These are phyloP conservation scores for Periophthalmus modestus DNA, from an alignment of 2,113 vertebrate genomes.

Conservation along the genomic window DNA sequence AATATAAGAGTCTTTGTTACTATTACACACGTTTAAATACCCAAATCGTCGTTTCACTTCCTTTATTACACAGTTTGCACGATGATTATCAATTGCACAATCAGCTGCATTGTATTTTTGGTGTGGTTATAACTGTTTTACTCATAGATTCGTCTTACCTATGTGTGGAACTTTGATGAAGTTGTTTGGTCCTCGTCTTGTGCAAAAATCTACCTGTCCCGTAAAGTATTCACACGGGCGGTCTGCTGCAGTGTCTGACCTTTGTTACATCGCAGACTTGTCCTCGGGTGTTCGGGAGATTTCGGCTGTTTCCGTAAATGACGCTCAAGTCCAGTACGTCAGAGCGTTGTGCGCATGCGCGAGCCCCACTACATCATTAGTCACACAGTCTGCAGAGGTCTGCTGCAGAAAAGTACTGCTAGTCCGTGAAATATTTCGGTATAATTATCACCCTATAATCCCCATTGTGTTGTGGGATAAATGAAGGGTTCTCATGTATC, in stretches of 20 bases:
- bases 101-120: background rate
- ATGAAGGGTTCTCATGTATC: too few relatives aligned
- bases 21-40: background rate
- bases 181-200: constrained; percentile 11
- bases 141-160: constrained; percentile 41
- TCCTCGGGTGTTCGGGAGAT: constrained; percentile 38
- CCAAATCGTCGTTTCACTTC: background rate
- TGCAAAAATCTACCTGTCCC: too few relatives aligned
- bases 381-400: constrained; percentile 1
- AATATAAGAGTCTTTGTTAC: constrained; percentile 1
- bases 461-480: too few relatives aligned
- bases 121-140: background rate
- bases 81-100: background rate
- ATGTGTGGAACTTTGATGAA: background rate
- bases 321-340: constrained; percentile 25
- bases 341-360: constrained; percentile 14
- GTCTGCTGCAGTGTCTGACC: constrained; percentile 72
- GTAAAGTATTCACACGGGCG: constrained; percentile 1
- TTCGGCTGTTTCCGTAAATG: constrained; percentile 63
- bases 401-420: background rate
- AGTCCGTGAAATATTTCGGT: background rate
- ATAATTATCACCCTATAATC: too few relatives aligned
- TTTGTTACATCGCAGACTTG: constrained; percentile 71
- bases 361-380: background rate
- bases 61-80: background rate